Percentiles rank a stretch among this genome's conserved stretches.
Evolutionary conservation across 2,797 vertebrate genomes (phyloP).

Genomic region (Neosilurus hyrtlii): DNA sequence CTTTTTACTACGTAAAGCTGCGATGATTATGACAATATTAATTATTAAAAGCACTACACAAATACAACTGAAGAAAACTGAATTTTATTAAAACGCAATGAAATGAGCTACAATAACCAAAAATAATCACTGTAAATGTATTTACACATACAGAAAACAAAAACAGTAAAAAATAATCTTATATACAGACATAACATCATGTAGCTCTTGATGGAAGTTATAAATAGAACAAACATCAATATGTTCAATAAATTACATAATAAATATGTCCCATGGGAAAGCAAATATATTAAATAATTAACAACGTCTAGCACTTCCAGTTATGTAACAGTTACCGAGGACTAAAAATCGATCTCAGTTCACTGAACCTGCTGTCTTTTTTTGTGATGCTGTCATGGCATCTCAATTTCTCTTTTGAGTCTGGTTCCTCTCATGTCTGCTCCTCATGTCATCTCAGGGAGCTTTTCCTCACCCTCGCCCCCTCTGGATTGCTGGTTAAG

Average conservation of each 20-base stretch:
- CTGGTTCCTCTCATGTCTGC: background rate
- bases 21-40: too few species aligned
- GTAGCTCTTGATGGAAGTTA: background rate
- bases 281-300: conserved; percentile 32
- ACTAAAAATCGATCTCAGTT: conserved; percentile 20
- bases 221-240: conserved; percentile 56
- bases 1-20: too few species aligned
- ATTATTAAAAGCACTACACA: too few species aligned
- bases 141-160: background rate
- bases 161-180: background rate
- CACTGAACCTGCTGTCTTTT: background rate
- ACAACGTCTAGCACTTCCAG: background rate
- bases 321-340: background rate
- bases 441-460: background rate
- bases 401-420: background rate
- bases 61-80: too few species aligned
- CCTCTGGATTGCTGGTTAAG: background rate
- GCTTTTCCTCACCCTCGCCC: background rate
- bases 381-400: background rate
- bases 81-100: too few species aligned
- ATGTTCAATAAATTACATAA: conserved; percentile 61
- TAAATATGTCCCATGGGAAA: conserved; percentile 64
- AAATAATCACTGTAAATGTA: background rate
- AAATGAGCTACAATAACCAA: background rate
- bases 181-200: background rate